Base-by-base conservation (phyloP, 2,113 vertebrate genomes). In the Sialia sialis region DNA sequence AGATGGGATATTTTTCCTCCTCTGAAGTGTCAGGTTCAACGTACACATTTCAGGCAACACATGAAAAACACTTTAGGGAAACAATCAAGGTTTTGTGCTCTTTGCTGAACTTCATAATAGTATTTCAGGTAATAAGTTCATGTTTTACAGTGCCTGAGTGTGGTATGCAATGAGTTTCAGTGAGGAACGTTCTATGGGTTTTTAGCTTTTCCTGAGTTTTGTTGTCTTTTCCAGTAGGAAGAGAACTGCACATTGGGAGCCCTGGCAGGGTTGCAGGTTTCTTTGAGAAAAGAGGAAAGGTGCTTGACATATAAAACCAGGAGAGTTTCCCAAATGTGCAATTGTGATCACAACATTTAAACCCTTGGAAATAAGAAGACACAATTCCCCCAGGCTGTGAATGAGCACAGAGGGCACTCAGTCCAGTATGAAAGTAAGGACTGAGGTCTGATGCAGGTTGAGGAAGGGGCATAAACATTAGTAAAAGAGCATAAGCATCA, bases 251-350 rank as follows among this genome's bases (percentile, higher is more conserved):
- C 3, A 0, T 5, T 52, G 54, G 36, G 41, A 90, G 27, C 30
- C 30, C 44, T 49, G 54, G 8, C 17, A 55, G 32, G 7, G 19
- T 32, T 4, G 0, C 0, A 0, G 14, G 19, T 48, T 89, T 70
- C 68, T 77, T 39, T 7, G 5, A 58, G 30, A 92, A 85, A 23
- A 7, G 27, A 75, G 36, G 36, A 76, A 85, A 94, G 29, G 14
- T 51, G 12, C 15, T 59, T 46, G 38, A 55, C 32, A 32, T 4
- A 11, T 34, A 72, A 84, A 75, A 48, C 32, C 27, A 64, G 39
- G 11, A 59, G 34, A 36, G 1, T 52, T 75, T 79, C 26, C 29
- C 32, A 48, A 80, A 78, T 0, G 0, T 27, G 6, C 43, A 32
- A 44, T 8, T 54, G 39, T 44, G 60, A 60, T 60, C 55, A 51